A percentile compares a stretch with the other conserved stretches of the same genome.
Conservation (phyloP, 1,140 invertebrate genomes). For the Scaptodrosophila lebanonensis region DNA sequence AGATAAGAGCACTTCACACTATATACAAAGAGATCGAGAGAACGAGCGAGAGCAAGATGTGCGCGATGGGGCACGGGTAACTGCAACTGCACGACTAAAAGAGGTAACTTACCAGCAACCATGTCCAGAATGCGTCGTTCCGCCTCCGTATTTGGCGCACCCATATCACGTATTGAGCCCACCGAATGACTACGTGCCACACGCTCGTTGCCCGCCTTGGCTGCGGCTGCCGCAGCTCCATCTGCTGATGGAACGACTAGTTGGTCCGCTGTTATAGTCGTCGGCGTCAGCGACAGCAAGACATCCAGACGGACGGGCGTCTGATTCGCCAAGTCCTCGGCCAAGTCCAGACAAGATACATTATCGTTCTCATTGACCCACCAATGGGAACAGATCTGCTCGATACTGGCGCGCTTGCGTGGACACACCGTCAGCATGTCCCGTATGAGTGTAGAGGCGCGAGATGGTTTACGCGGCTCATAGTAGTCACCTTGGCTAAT, state of each 20-base stretch:
- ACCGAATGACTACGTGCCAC: conserved; percentile 81
- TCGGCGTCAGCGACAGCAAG: conserved; percentile 88
- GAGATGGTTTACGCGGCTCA: conserved; percentile 96
- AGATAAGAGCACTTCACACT: conserved; percentile 44
- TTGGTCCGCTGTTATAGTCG: conserved; percentile 82
- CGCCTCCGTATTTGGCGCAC: conserved; percentile 78
- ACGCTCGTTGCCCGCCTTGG: conserved; percentile 55
- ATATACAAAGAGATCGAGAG: conserved; percentile 38
- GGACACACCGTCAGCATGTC: conserved; percentile 96
- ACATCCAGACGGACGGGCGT: conserved; percentile 93
- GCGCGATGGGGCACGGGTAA: conserved; percentile 26
- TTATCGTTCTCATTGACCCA: conserved; percentile 94
- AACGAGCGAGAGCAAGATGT: conserved; percentile 14
- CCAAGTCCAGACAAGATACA: conserved; percentile 89
- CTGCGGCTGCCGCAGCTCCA: conserved; percentile 43
- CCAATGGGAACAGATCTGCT: conserved; percentile 96
- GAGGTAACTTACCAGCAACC: conserved; percentile 79
- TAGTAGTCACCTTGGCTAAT: conserved; percentile 98
- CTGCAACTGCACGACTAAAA: conserved; percentile 16
- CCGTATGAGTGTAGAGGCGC: conserved; percentile 94
- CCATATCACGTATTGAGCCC: conserved; percentile 82
- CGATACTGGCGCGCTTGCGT: conserved; percentile 91
- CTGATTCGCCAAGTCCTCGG: conserved; percentile 91
- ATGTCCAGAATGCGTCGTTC: conserved; percentile 84
- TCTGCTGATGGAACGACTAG: conserved; percentile 80